Evolutionary conservation across 2,113 vertebrate species (phyloP).

Genomic region (Petrocephalus microphthalmus): DNA sequence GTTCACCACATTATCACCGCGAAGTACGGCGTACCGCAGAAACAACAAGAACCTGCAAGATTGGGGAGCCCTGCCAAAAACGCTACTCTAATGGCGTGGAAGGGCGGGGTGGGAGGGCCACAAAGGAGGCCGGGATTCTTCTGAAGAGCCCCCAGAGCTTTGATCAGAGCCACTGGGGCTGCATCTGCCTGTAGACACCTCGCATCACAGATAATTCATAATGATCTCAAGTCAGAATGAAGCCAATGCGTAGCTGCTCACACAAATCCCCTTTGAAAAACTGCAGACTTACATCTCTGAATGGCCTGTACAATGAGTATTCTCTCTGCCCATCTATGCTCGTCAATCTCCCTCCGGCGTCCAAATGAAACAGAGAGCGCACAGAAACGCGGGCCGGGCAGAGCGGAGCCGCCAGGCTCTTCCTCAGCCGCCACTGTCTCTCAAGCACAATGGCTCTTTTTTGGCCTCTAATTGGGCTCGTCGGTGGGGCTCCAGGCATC

Average conservation of each 20-base stretch:
- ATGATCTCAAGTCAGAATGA: neutral
- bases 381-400: neutral
- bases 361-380: neutral
- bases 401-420: neutral
- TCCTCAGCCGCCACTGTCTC: neutral
- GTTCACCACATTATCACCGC: neutral
- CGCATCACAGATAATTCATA: neutral
- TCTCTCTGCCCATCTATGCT: neutral
- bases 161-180: neutral
- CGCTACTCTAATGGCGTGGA: neutral
- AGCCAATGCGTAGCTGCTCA: neutral
- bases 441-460: slow-evolving; percentile 1
- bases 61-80: neutral
- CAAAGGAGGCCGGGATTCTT: neutral
- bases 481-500: neutral
- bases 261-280: slow-evolving; percentile 11
- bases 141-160: neutral
- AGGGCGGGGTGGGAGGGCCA: neutral
- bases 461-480: neutral
- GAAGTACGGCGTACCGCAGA: neutral
- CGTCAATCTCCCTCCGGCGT: neutral
- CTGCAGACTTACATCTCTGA: neutral
- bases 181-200: neutral
- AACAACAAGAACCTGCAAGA: neutral
- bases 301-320: neutral